These are phyloP conservation scores for Zaprionus ornatus DNA, from an alignment of 1,140 invertebrate species.

Conservation along the genomic window DNA sequence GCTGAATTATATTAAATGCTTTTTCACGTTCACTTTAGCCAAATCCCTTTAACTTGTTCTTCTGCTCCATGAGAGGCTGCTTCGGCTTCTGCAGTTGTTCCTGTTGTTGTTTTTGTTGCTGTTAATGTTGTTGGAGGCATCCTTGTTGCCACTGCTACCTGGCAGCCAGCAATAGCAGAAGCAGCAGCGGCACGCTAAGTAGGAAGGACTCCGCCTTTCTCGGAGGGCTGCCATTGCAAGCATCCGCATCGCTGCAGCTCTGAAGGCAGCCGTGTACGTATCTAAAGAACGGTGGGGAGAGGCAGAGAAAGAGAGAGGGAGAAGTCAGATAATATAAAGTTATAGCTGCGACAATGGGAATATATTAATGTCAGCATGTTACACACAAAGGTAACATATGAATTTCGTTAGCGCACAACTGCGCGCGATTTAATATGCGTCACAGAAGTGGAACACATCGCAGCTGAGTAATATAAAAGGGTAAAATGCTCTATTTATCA, in stretches of 20 bases:
- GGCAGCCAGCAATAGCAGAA: conserved; percentile 38
- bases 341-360: conserved; percentile 39
- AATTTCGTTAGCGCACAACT: conserved; percentile 22
- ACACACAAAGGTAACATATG: conserved; percentile 35
- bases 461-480: background rate
- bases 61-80: conserved; percentile 14
- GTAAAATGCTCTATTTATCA: conserved; percentile 1
- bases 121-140: conserved; percentile 8
- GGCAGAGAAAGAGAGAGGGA: background rate
- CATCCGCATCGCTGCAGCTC: conserved; percentile 94
- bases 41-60: conserved; percentile 29
- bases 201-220: conserved; percentile 48
- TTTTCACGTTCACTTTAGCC: conserved; percentile 51
- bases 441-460: background rate
- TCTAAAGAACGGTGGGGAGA: conserved; percentile 83
- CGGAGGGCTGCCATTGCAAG: conserved; percentile 87
- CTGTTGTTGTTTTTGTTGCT: conserved; percentile 5
- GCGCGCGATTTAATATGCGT: conserved; percentile 8
- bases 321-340: conserved; percentile 47
- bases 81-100: conserved; percentile 12
- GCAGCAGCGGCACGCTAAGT: conserved; percentile 51
- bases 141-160: conserved; percentile 63
- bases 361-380: conserved; percentile 40
- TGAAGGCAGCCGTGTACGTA: conserved; percentile 94
- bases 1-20: conserved; percentile 67